Base-by-base conservation (phyloP, 2,888 invertebrate species). In the Boloria euphrosyne region DNA sequence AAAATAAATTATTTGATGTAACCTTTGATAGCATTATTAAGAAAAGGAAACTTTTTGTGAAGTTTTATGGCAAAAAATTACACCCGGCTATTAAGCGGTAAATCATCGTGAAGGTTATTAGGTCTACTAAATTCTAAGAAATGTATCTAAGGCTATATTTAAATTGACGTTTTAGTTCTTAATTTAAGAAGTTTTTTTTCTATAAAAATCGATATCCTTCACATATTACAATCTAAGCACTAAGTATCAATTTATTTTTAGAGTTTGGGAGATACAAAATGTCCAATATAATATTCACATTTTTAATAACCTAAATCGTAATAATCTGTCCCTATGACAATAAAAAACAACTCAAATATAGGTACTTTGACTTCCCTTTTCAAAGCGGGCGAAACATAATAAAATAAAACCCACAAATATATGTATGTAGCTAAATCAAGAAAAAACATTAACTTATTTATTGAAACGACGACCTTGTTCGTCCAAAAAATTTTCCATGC, bases 401-500 rank as follows among this genome's bases (percentile, higher is more conserved):
- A 22, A 22, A 1, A 22, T 22, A 22, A 22, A 22, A 22, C 22
- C 3, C 22, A 22, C 22, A 44, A 46, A n/a, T 13, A 7, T 44
- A 44, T 0, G 22, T 22, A 22, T 46, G 44, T 16, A 4, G n/a
- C 13, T 46, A 46, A 55, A 46, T 16, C 13, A 27, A 14, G 55
- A 57, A 44, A 55, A 22, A 5, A 44, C 2, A 13, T 18, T 46
- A 68, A 44, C 27, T 65, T 62, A 38, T 70, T 68, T 68, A 70
- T 71, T 58, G 54, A 31, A 50, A 68, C 43, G 46, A 60, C 79
- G 80, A 76, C 85, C 84, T 87, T 83, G 85, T 72, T 75, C 75
- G 77, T 78, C 80, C 76, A 73, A 81, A 78, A 82, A 82, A 79
- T 78, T 80, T 82, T 83, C 72, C 73, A 78, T 77, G 74, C 76